These are phyloP conservation scores for Paratrypauchen microcephalus DNA, from an alignment of 2,797 vertebrate genomes.

Conservation along the genomic window DNA sequence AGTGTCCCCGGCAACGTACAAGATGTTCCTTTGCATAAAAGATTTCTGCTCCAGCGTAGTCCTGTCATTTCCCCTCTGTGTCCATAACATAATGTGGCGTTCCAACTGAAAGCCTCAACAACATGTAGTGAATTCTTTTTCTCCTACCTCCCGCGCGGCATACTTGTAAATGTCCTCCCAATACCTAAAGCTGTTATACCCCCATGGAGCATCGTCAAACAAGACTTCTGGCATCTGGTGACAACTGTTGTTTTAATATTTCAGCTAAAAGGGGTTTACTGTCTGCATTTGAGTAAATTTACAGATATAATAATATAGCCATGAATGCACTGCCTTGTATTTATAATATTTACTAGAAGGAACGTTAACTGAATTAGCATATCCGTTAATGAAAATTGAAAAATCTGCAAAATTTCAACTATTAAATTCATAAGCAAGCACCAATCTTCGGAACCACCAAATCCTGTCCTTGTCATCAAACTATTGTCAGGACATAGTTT, in stretches of 20 bases:
- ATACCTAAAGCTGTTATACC: conserved; percentile 53
- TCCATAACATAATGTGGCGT: conserved; percentile 43
- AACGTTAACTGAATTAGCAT: no score
- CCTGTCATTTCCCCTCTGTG: conserved; percentile 49
- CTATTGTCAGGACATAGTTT: no score
- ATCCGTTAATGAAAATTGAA: no score
- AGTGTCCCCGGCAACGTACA: conserved; percentile 39
- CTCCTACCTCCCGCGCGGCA: conserved; percentile 44
- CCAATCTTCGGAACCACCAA: not conserved
- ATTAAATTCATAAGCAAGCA: not conserved
- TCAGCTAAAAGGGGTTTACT: conserved; percentile 30
- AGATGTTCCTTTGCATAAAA: conserved; percentile 56
- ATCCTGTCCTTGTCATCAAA: no score
- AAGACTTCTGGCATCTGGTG: conserved; percentile 22
- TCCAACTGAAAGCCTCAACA: conserved; percentile 32
- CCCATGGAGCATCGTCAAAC: conserved; percentile 35
- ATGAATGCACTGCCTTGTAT: not conserved
- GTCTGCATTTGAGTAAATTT: conserved; percentile 10
- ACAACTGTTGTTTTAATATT: conserved; percentile 59
- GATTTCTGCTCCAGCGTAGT: conserved; percentile 49
- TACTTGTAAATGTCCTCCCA: conserved; percentile 51
- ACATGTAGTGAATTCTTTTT: conserved; percentile 24
- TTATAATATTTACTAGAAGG: not conserved
- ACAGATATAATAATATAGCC: not conserved
- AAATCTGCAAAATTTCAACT: not conserved